phyloP scores from a whole-genome alignment of 1,140 invertebrate species.

The Cydia splendana region DNA sequence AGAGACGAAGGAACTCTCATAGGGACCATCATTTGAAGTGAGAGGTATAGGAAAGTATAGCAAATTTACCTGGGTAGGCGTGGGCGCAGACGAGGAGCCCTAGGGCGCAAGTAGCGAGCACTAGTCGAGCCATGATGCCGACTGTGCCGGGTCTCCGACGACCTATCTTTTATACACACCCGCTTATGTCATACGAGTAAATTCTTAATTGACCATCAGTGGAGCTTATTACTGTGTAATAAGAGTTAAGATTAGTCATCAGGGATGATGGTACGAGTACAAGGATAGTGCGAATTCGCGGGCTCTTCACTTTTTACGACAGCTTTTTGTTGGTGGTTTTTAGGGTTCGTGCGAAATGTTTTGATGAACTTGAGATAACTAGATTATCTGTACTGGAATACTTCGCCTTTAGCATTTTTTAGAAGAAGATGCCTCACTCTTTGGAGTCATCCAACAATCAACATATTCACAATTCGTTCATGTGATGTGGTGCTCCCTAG shows the following conservation, averaged over 20 bases:
- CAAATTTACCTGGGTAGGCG: constrained; percentile 55
- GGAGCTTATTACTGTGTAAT: too few species aligned
- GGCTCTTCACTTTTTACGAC: constrained; percentile 50
- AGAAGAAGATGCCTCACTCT: too few species aligned
- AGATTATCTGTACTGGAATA: background rate
- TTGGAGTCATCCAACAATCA: too few species aligned
- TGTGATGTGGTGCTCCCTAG: too few species aligned
- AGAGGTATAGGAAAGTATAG: too few species aligned
- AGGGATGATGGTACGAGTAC: constrained; percentile 8
- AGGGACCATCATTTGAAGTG: too few species aligned
- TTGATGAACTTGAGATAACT: background rate
- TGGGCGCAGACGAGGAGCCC: constrained; percentile 51
- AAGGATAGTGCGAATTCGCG: constrained; percentile 47
- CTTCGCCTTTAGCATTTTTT: too few species aligned
- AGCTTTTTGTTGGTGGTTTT: constrained; percentile 41
- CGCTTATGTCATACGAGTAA: constrained; percentile 49
- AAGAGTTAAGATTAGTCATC: too few species aligned
- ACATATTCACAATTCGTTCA: too few species aligned
- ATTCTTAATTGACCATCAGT: background rate
- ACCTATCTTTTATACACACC: constrained; percentile 52
- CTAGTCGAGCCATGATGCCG: constrained; percentile 51
- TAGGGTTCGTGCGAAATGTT: background rate
- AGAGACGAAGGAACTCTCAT: too few species aligned
- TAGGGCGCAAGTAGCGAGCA: constrained; percentile 46
- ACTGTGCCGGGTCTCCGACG: constrained; percentile 40